Percentiles rank a stretch among this genome's conserved stretches.
Evolutionary conservation across 2,888 invertebrate species (phyloP).

Genomic region (Ophion ventricosus): DNA sequence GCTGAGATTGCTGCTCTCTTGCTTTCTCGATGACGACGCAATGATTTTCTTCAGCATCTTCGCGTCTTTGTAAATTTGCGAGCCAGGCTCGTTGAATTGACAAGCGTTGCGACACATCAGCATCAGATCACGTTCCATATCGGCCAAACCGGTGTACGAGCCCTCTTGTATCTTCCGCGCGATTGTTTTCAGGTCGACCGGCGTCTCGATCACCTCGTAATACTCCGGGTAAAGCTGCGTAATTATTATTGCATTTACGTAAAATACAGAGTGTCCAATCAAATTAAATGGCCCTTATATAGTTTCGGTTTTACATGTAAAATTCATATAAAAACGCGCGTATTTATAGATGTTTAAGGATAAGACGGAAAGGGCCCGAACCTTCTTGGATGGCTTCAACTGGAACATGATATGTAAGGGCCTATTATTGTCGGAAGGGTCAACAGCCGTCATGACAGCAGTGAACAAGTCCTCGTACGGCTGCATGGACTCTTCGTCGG

Average conservation of each 20-base stretch:
- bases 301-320: not conserved
- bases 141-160: constrained; percentile 90
- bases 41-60: constrained; percentile 93
- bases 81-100: constrained; percentile 97
- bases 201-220: constrained; percentile 96
- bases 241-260: constrained; percentile 25
- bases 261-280: not conserved
- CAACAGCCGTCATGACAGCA: constrained; percentile 94
- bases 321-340: not conserved
- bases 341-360: not conserved
- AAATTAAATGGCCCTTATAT: not conserved
- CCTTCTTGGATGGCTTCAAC: constrained; percentile 94
- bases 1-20: constrained; percentile 75
- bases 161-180: constrained; percentile 95
- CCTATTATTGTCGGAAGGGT: constrained; percentile 89
- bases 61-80: constrained; percentile 98
- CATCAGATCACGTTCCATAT: constrained; percentile 95
- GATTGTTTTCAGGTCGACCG: constrained; percentile 97
- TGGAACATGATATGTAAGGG: constrained; percentile 94
- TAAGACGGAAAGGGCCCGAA: constrained; percentile 71
- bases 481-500: constrained; percentile 90
- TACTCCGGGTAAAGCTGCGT: constrained; percentile 95
- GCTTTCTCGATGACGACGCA: constrained; percentile 79
- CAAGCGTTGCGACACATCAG: constrained; percentile 98
- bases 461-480: constrained; percentile 95